Evolutionary conservation across 2,888 invertebrate genomes (phyloP), one percentile per base, ranked within the genome.

Genomic region (Drosophila colorata): DNA sequence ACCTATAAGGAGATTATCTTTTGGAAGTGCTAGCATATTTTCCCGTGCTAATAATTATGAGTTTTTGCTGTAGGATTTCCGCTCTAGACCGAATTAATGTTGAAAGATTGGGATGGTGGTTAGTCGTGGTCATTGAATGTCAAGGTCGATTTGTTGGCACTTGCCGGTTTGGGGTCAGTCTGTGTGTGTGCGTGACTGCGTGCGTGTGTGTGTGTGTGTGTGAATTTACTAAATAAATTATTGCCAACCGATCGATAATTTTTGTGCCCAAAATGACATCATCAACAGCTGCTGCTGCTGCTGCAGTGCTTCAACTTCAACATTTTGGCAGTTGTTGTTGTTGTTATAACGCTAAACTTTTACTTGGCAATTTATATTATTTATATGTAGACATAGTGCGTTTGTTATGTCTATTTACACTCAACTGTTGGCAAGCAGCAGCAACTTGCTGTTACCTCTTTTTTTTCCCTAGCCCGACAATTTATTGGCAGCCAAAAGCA

Each of bases 401-500:
- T 87, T 81, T 78, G 73, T 61, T 86, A 76, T 76, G 33, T 43
- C 75, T 69, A 80, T 69, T 68, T 75, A 65, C 57, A 46, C 63
- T 23, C 43, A 48, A 57, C 64, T 73, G 88, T 87, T 87, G 83
- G 83, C 88, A 82, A 76, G 74, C 76, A 72, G 74, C 76, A 72
- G 64, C 69, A 53, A 48, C 31, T 31, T 43, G 57, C 59, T 65
- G 60, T 69, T 81, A 80, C 74, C 82, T 81, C 76, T 84, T 78
- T 72, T 64, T 63, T 49, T 38, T 48, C 31, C 13, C 37, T 40
- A 16, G 40, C 43, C 47, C 70, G 31, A 56, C 60, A 66, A 73
- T 73, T 75, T 85, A 71, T 81, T 85, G 88, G 76, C 87, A 84
- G 85, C 78, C 64, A 78, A 84, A 81, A 67, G 69, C 71, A 77